phyloP scores from a whole-genome alignment of 2,797 vertebrate genomes.

The Sarcoramphus papa region DNA sequence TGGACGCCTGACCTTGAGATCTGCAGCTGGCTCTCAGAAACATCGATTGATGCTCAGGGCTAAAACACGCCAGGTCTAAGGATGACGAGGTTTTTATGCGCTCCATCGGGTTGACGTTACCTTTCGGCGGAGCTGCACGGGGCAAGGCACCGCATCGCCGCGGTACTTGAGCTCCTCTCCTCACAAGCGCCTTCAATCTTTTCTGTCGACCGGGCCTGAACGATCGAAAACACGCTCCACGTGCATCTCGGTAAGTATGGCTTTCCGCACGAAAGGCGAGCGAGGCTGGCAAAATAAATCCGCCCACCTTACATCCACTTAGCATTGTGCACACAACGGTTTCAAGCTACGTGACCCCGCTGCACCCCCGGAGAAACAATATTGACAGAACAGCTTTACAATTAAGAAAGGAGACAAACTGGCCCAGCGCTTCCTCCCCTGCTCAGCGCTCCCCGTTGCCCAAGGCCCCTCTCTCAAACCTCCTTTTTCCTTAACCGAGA shows the following conservation, averaged over 20 bases:
- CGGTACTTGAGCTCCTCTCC: not conserved
- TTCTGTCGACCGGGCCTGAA: not conserved
- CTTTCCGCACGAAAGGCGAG: not conserved
- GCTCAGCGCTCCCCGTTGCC: not conserved
- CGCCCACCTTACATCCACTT: not conserved
- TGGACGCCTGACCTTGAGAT: not conserved
- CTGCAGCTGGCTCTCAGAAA: not conserved
- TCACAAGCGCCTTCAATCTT: not conserved
- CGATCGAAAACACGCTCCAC: not conserved
- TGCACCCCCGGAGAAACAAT: not conserved
- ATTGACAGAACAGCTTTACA: not conserved
- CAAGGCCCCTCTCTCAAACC: not conserved
- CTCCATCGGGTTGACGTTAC: too few species aligned
- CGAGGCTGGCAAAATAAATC: not conserved
- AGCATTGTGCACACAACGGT: fast-evolving
- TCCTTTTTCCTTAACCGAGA: too few species aligned
- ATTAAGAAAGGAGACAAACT: not conserved
- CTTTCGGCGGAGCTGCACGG: not conserved
- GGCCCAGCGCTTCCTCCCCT: not conserved
- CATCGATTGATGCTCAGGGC: not conserved
- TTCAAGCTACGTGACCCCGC: fast-evolving
- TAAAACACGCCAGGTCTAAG: not conserved
- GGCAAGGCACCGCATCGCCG: not conserved
- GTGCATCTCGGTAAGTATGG: fast-evolving
- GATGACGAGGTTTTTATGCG: not conserved